Evolutionary conservation across 2,888 invertebrate species (phyloP), one percentile per base, ranked within the genome.

Genomic region (Oxycera nigricornis): DNA sequence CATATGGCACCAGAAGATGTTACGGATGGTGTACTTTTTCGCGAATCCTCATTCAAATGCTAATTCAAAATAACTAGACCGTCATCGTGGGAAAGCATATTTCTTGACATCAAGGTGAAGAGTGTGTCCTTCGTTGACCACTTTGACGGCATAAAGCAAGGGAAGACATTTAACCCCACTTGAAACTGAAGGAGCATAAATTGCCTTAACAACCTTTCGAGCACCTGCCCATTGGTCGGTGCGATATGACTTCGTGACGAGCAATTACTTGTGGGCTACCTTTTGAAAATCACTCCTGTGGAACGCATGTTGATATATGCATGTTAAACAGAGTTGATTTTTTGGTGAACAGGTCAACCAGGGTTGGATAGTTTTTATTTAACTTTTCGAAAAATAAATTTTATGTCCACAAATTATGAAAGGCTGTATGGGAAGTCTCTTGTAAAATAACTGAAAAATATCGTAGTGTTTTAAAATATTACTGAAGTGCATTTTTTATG

Each of bases 221-320:
- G 70, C 76, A 76, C 76, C 75, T 75, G 75, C 73, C 74, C 17
- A 46, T 28, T 24, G 57, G 24, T 22, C 41, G 74, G 76, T 76
- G 76, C 75, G 55, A 76, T 76, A 76, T 76, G 76, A 75, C 75
- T 75, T 74, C 17, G 22, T 30, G 73, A 35, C 72, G 26, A 31
- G 20, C 50, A 73, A 62, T 62, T 35, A 41, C 72, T 72, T 72
- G 50, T 41, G 61, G 20, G 52, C n/a, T 46, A 17, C 68, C 72
- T 26, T 68, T 7, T 1, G 50, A 73, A 76, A 77, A 74, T 77
- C 77, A 77, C 72, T 76, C 76, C 65, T 62, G 76, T 61, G 75
- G 73, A 77, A 77, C 77, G 65, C 61, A 55, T 46, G 70, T 61
- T 28, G 4, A 35, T 62, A 24, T 62, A 55, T 55, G 24, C n/a